phyloP scores from a whole-genome alignment of 2,797 vertebrate genomes.

The Phaenicophaeus curvirostris region DNA sequence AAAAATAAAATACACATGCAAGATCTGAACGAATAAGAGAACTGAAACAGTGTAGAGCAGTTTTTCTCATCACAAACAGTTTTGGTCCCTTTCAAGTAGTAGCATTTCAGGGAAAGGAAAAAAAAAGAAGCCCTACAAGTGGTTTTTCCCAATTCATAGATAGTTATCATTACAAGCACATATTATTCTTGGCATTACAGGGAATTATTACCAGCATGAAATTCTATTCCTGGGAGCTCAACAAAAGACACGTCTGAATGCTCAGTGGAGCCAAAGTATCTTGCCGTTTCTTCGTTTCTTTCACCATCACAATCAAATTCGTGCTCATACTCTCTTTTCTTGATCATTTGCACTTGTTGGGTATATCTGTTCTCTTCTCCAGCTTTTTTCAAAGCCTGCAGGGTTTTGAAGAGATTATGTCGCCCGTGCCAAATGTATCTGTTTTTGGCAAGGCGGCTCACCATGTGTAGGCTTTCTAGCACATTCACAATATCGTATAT shows the following conservation, averaged over 20 bases:
- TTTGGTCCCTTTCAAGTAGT: background rate
- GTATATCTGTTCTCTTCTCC: slow-evolving; percentile 88
- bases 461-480: slow-evolving; percentile 96
- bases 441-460: slow-evolving; percentile 96
- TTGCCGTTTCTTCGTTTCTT: slow-evolving; percentile 78
- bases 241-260: slow-evolving; percentile 87
- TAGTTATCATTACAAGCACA: background rate
- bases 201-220: slow-evolving; percentile 85
- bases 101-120: background rate
- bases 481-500: slow-evolving; percentile 99
- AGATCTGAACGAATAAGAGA: background rate
- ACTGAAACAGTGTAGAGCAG: background rate
- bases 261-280: slow-evolving; percentile 56
- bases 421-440: slow-evolving; percentile 92
- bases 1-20: background rate
- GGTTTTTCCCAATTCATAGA: background rate
- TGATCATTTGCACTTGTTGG: slow-evolving; percentile 90
- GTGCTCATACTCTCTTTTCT: slow-evolving; percentile 80
- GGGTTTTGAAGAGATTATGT: slow-evolving; percentile 86
- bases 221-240: slow-evolving; percentile 91
- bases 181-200: background rate
- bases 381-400: slow-evolving; percentile 84
- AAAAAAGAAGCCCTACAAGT: background rate
- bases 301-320: slow-evolving; percentile 79
- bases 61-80: background rate